Evolutionary conservation across 2,797 vertebrate species (phyloP).

Genomic region (Discoglossus pictus): DNA sequence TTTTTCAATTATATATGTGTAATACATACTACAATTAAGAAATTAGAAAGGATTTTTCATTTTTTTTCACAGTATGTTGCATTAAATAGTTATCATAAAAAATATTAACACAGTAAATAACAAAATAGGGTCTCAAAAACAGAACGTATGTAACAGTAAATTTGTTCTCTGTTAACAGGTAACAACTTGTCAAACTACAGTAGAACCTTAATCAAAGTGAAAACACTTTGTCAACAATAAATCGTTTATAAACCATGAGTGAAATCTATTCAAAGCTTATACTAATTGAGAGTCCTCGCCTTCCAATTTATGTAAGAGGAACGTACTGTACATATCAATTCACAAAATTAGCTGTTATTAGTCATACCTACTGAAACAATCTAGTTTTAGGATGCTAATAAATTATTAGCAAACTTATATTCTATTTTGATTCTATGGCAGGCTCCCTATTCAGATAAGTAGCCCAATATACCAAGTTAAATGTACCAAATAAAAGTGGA

Average conservation of each 20-base stretch:
- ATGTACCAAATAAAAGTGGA: slow-evolving; percentile 92
- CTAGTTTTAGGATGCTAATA: slow-evolving; percentile 67
- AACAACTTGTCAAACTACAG: slow-evolving; percentile 18
- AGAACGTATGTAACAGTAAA: slow-evolving; percentile 15
- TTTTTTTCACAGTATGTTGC: slow-evolving; percentile 29
- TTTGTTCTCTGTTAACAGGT: slow-evolving; percentile 38
- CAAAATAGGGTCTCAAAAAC: slow-evolving; percentile 30
- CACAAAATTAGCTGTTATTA: slow-evolving; percentile 90
- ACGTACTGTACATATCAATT: slow-evolving; percentile 74
- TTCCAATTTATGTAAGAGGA: slow-evolving; percentile 67
- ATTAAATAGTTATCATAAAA: slow-evolving; percentile 36
- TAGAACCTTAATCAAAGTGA: slow-evolving; percentile 29
- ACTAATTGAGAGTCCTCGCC: slow-evolving; percentile 50
- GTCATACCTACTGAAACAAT: slow-evolving; percentile 80
- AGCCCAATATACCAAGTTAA: slow-evolving; percentile 98
- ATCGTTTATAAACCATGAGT: slow-evolving; percentile 63
- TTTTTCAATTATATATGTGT: slow-evolving; percentile 1
- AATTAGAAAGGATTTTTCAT: slow-evolving; percentile 11
- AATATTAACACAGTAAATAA: slow-evolving; percentile 33
- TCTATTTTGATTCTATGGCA: slow-evolving; percentile 84
- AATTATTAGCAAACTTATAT: slow-evolving; percentile 51
- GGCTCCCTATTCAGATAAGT: slow-evolving; percentile 97
- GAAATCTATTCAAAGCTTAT: slow-evolving; percentile 62
- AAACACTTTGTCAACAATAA: slow-evolving; percentile 54
- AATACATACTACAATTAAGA: slow-evolving; percentile 20